phyloP scores from a whole-genome alignment of 1,140 invertebrate species.

The Vollenhovia emeryi region DNA sequence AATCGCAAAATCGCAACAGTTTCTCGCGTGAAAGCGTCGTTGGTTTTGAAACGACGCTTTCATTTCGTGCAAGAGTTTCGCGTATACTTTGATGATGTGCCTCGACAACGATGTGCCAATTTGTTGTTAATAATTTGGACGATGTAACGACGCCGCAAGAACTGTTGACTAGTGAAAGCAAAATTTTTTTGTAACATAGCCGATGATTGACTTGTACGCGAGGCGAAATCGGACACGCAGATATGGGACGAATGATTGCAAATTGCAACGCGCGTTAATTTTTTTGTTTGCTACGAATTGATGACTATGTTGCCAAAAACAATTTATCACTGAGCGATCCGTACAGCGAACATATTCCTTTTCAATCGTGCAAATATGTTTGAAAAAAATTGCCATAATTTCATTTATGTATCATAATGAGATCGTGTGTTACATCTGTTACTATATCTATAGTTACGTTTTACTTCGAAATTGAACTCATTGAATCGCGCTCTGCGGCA shows the following conservation, averaged over 20 bases:
- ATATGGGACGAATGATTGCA: background rate
- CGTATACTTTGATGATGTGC: background rate
- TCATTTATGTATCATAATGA: background rate
- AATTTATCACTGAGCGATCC: background rate
- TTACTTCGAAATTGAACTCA: constrained; percentile 1
- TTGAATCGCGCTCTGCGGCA: background rate
- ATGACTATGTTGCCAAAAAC: constrained; percentile 10
- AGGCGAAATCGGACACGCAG: constrained; percentile 18
- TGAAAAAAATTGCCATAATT: background rate
- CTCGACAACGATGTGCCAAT: constrained; percentile 9
- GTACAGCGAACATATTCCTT: constrained; percentile 4
- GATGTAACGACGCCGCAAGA: background rate
- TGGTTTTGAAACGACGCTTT: constrained; percentile 12
- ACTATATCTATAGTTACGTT: no score
- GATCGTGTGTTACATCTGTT: background rate
- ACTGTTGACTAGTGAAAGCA: constrained; percentile 9
- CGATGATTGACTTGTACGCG: constrained; percentile 2
- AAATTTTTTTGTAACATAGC: constrained; percentile 20
- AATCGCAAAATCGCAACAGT: background rate
- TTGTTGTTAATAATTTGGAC: constrained; percentile 37
- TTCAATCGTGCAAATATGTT: background rate
- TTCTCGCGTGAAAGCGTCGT: background rate
- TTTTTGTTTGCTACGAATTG: constrained; percentile 12
- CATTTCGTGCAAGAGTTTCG: background rate
- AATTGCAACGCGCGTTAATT: constrained; percentile 40